Evolutionary conservation across 1,140 invertebrate species (phyloP).

Genomic region (Metaphire vulgaris): DNA sequence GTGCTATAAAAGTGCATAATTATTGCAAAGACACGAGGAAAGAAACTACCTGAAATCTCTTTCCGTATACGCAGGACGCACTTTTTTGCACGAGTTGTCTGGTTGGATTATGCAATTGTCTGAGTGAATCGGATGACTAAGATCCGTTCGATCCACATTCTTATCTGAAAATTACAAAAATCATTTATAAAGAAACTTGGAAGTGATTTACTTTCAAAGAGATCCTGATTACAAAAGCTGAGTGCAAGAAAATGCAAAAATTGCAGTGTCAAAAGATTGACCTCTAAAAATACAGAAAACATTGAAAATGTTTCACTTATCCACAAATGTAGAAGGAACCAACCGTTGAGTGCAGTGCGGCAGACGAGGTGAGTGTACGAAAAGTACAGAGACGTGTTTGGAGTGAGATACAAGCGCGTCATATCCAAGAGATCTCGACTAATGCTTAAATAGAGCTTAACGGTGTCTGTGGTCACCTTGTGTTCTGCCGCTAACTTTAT

Average conservation of each 20-base stretch:
- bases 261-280: too few relatives aligned
- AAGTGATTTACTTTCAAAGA: too few relatives aligned
- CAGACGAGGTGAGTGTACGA: constrained; percentile 63
- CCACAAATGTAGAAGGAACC: constrained; percentile 35
- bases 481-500: constrained; percentile 54
- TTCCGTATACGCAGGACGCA: constrained; percentile 58
- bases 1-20: too few relatives aligned
- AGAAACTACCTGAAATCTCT: constrained; percentile 58
- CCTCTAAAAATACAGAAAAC: too few relatives aligned
- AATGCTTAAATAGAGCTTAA: constrained; percentile 55
- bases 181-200: too few relatives aligned
- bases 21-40: too few relatives aligned
- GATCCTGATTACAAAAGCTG: too few relatives aligned
- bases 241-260: too few relatives aligned
- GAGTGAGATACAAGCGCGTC: constrained; percentile 56
- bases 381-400: constrained; percentile 58
- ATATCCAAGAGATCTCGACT: constrained; percentile 55
- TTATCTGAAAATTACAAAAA: too few relatives aligned
- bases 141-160: constrained; percentile 52
- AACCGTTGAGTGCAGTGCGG: constrained; percentile 58
- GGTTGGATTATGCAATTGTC: constrained; percentile 60
- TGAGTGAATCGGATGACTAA: constrained; percentile 62
- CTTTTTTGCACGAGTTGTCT: constrained; percentile 53
- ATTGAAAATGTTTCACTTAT: too few relatives aligned
- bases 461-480: constrained; percentile 46